phyloP scores from a whole-genome alignment of 2,113 vertebrate genomes.

The Calidris pygmaea region DNA sequence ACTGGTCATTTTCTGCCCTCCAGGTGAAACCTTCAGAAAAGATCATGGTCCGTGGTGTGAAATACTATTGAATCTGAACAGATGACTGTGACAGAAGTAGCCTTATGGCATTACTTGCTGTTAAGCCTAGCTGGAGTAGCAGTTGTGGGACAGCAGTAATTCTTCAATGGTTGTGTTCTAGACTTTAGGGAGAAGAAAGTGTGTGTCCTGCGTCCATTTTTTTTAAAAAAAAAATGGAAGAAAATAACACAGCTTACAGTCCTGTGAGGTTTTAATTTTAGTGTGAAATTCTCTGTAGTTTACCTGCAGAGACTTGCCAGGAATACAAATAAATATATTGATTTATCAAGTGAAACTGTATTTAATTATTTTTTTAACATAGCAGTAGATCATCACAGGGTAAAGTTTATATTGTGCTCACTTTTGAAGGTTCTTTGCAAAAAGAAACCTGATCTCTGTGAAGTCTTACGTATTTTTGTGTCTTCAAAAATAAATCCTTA shows the following conservation, averaged over 20 bases:
- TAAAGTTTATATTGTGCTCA: not conserved
- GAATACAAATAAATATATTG: not conserved
- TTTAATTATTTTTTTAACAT: not conserved
- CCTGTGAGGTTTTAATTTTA: not conserved
- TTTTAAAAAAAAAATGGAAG: not conserved
- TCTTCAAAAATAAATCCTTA: not conserved
- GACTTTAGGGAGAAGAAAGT: not conserved
- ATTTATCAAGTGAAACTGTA: not conserved
- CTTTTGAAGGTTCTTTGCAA: not conserved
- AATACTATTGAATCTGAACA: constrained; percentile 7
- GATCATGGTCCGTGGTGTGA: constrained; percentile 3
- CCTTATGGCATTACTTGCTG: not conserved
- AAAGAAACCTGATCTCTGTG: not conserved
- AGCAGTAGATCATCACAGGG: not conserved
- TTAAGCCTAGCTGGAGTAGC: not conserved
- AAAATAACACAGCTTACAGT: not conserved
- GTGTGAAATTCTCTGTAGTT: not conserved
- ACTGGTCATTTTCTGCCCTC: constrained; percentile 25
- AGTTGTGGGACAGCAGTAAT: not conserved
- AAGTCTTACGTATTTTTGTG: not conserved
- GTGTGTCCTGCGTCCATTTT: not conserved
- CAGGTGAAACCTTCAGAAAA: constrained; percentile 38
- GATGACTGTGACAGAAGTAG: not conserved
- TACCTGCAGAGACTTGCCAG: not conserved
- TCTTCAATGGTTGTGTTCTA: not conserved